Base-by-base conservation (phyloP, 2,888 invertebrate genomes). In the Platycnemis pennipes region DNA sequence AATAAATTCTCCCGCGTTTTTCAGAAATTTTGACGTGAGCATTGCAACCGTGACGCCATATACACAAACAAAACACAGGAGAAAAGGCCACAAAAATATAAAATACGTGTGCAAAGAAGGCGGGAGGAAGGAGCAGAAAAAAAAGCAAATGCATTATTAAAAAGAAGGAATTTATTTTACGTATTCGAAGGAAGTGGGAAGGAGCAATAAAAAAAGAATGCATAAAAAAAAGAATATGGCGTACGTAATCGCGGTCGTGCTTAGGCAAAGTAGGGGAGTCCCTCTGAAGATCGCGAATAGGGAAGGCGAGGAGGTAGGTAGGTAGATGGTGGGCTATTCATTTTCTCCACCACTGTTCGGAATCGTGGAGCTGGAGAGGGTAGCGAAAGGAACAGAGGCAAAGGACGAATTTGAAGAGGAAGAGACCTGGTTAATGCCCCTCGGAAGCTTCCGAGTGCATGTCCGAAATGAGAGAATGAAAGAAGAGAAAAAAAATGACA, bases 11-110 rank as follows among this genome's bases (percentile, higher is more conserved):
- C 37, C 22, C 42, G 56, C 22, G 89, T 89, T 63, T 89, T 89
- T 63, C 88, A 88, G 56, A 56, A 89, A 89, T 89, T 89, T 63
- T 89, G 89, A 89, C 91, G 91, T 91, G 91, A 91, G 69, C 63
- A 45, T 22, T 63, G 91, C 91, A 91, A 63, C 91, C 91, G 91
- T 91, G 91, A 91, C 91, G 91, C 91, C 63, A 63, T 69, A 91
- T 91, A 91, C 44, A 69, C 91, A 91, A 91, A 91, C 91, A 63
- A 89, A 89, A 63, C 89, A 42, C 53, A 3, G 4, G 37, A 3
- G 37, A 77, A 37, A n/a, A 8, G n/a, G n/a, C n/a, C n/a, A n/a
- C n/a, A n/a, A n/a, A n/a, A n/a, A n/a, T n/a, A n/a, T n/a, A n/a
- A n/a, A n/a, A n/a, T n/a, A n/a, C n/a, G n/a, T n/a, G n/a, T n/a